phyloP scores from a whole-genome alignment of 1,140 invertebrate genomes.

The Atta colombica region DNA sequence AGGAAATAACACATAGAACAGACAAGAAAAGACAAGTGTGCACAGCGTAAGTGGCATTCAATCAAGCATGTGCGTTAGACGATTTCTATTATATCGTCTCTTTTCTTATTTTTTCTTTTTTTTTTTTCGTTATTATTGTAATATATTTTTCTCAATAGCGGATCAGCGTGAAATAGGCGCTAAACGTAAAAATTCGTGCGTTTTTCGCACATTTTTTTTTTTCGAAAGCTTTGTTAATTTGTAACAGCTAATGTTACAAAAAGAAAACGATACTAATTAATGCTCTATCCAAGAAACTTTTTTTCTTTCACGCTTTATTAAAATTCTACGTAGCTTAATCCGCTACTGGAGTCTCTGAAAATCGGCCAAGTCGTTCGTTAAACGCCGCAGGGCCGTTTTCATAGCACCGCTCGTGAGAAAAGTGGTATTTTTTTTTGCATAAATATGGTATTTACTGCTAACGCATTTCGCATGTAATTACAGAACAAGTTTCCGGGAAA shows the following conservation, averaged over 20 bases:
- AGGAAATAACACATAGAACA: conserved; percentile 87
- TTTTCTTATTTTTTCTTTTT: conserved; percentile 23
- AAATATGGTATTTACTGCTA: background rate
- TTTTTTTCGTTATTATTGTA: background rate
- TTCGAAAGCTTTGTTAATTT: background rate
- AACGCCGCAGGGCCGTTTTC: background rate
- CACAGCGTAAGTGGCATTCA: conserved; percentile 86
- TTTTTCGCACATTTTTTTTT: background rate
- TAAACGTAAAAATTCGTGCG: background rate
- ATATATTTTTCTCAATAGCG: conserved; percentile 1
- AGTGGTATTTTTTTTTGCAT: background rate
- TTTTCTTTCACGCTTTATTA: background rate
- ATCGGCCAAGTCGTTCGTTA: conserved; percentile 28
- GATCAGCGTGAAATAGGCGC: background rate
- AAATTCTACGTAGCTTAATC: conserved; percentile 7
- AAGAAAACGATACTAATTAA: background rate
- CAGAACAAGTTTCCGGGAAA: conserved; percentile 22
- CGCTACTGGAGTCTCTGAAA: conserved; percentile 21
- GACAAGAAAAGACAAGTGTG: conserved; percentile 85
- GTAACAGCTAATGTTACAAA: too few species aligned
- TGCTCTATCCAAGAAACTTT: background rate
- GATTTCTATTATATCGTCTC: conserved; percentile 37
- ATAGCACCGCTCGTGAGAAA: background rate
- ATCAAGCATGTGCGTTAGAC: conserved; percentile 81
- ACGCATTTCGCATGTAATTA: conserved; percentile 31